Evolutionary conservation across 2,797 vertebrate species (phyloP).

Genomic region (Gymnoscopelus braueri): DNA sequence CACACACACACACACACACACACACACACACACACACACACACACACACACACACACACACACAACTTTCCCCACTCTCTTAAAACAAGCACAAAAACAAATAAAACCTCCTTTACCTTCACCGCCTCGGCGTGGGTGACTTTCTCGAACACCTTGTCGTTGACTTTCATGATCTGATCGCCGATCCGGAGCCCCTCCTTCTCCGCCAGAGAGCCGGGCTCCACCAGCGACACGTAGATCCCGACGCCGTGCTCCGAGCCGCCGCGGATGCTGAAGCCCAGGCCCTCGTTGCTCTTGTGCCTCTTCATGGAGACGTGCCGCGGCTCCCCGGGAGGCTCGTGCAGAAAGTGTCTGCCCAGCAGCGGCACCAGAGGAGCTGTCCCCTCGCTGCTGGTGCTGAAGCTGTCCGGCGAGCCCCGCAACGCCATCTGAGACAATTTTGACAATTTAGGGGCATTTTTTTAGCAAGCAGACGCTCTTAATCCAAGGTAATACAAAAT

Average conservation of each 20-base stretch:
- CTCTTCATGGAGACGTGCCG: constrained; percentile 90
- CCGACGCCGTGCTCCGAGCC: constrained; percentile 97
- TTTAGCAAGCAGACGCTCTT: no score
- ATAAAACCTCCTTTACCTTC: constrained; percentile 80
- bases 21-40: neutral
- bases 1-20: neutral
- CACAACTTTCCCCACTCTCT: neutral
- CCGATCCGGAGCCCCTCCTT: constrained; percentile 92
- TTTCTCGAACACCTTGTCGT: constrained; percentile 91
- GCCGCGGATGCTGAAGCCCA: constrained; percentile 98
- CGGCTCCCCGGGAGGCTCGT: constrained; percentile 84
- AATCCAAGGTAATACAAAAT: no score
- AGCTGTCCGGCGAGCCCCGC: constrained; percentile 78
- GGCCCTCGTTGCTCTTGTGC: constrained; percentile 92
- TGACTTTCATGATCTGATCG: constrained; percentile 96
- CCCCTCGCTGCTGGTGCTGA: constrained; percentile 83
- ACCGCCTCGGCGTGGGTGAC: constrained; percentile 95
- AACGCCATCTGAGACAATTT: constrained; percentile 66
- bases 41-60: neutral
- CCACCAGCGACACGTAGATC: constrained; percentile 97
- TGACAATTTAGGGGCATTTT: no score
- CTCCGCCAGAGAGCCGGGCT: constrained; percentile 94
- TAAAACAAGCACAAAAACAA: neutral
- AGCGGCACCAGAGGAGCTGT: constrained; percentile 80
- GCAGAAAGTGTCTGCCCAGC: constrained; percentile 80